Percentiles rank a stretch among this genome's conserved stretches.
phyloP scores from a whole-genome alignment of 2,113 vertebrate species.

The Pavo muticus region DNA sequence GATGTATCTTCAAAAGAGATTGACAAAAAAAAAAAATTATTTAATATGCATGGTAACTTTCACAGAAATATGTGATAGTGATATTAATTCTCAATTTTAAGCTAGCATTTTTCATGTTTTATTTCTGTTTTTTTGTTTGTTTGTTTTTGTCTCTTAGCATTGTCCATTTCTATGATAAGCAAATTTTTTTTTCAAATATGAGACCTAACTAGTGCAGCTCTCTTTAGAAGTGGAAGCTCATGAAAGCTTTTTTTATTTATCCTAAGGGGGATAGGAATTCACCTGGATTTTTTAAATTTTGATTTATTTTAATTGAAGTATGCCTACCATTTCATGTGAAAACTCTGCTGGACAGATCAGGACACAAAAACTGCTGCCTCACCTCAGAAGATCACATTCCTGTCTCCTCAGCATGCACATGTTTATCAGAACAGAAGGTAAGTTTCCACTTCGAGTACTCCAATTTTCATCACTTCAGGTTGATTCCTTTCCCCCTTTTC shows the following conservation, averaged over 20 bases:
- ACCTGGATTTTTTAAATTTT: not conserved
- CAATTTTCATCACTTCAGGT: not conserved
- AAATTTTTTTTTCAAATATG: not conserved
- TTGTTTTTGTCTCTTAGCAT: not conserved
- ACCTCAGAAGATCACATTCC: not conserved
- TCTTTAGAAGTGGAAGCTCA: not conserved
- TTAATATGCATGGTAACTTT: not conserved
- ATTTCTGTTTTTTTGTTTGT: not conserved
- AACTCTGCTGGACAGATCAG: not conserved
- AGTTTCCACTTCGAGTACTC: not conserved
- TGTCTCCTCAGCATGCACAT: not conserved
- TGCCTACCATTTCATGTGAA: not conserved
- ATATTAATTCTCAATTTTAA: not conserved
- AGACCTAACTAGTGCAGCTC: not conserved
- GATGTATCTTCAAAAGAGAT: not conserved
- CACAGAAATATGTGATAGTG: not conserved
- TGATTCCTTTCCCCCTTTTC: not conserved
- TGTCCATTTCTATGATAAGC: not conserved
- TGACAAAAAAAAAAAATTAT: not conserved
- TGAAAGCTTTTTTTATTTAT: not conserved
- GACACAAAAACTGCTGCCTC: not conserved
- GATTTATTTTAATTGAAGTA: not conserved
- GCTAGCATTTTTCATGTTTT: not conserved
- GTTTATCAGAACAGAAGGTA: not conserved
- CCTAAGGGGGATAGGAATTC: not conserved